Conservation (phyloP, 2,113 vertebrate genomes). For the Cryptomyrus ogoouensis region DNA sequence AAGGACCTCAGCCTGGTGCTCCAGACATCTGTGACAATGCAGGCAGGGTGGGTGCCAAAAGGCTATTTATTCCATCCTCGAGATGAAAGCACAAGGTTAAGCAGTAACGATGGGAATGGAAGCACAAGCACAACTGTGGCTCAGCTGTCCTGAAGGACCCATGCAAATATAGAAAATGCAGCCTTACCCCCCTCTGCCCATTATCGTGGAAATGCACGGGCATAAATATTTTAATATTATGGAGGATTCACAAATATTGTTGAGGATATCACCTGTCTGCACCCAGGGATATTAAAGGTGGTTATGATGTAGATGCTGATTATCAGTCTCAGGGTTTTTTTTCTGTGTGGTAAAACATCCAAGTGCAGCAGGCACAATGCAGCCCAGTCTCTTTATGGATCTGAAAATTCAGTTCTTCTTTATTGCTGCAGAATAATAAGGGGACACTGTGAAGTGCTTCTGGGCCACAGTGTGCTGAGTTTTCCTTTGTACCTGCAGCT, state of each 20-base stretch:
- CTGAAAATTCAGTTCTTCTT: background rate
- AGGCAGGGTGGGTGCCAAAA: background rate
- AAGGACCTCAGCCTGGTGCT: background rate
- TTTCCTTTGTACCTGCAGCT: background rate
- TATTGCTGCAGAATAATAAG: background rate
- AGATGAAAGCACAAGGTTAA: constrained; percentile 4
- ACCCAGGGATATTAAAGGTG: background rate
- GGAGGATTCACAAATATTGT: background rate
- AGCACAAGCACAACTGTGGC: background rate
- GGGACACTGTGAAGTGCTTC: background rate
- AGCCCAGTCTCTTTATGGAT: background rate
- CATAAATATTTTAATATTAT: background rate
- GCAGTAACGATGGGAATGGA: background rate
- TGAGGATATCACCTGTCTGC: background rate
- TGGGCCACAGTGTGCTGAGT: background rate
- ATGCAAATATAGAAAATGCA: background rate
- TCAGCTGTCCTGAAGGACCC: background rate
- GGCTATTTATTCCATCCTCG: background rate
- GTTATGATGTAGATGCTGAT: background rate
- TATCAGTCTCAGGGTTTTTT: background rate
- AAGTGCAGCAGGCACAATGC: background rate
- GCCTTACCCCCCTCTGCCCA: background rate
- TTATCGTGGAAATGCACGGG: background rate
- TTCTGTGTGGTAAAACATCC: background rate
- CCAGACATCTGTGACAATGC: constrained; percentile 3